Base-by-base conservation (phyloP, 2,888 invertebrate genomes). In the Melanotus villosus region DNA sequence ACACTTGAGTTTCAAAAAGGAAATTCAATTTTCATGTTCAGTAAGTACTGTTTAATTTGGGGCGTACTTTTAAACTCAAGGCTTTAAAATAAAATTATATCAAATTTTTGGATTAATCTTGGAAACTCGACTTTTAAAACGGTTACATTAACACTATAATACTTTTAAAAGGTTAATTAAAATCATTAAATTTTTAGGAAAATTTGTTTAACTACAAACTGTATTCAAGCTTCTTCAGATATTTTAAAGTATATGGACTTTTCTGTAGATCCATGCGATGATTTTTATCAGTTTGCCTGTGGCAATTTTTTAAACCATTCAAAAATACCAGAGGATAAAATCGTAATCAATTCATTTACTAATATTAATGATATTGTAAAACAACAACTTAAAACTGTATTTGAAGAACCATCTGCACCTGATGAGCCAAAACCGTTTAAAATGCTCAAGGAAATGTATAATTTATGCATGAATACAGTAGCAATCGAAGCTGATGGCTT, bases 381-480 rank as follows among this genome's bases (percentile, higher is more conserved):
- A 78, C 91, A 93, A 78, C 93, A 94, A 81, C 87, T 94, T 56
- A 72, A 92, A 21, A 84, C 88, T 0, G 88, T 93, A 75, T 88
- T 93, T 34, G 92, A 93, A 73, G 90, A 91, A 75, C 89, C 91
- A 0, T 83, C 89, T 5, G 77, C 84, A 58, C 83, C 86, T 0
- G 84, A 88, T 14, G 92, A 92, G 73, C 90, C 91, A 0, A 89
- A 88, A 74, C 92, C 93, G 0, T 93, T 94, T 81, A 87, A 85
- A 60, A 89, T 95, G 66, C 93, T 93, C 12, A 96, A 96, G 83
- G 90, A 91, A 14, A 86, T 96, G 70, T 97, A 95, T 86, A 89
- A 90, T 78, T 91, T 95, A 56, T 97, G 97, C 85, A 93, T 96
- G 91, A 95, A 97, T 82, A 91, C 92, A 84, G 90, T 91, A 73